Evolutionary conservation across 2,797 vertebrate species (phyloP), one percentile per base, ranked within the genome.

Genomic region (Cynopterus sphinx): DNA sequence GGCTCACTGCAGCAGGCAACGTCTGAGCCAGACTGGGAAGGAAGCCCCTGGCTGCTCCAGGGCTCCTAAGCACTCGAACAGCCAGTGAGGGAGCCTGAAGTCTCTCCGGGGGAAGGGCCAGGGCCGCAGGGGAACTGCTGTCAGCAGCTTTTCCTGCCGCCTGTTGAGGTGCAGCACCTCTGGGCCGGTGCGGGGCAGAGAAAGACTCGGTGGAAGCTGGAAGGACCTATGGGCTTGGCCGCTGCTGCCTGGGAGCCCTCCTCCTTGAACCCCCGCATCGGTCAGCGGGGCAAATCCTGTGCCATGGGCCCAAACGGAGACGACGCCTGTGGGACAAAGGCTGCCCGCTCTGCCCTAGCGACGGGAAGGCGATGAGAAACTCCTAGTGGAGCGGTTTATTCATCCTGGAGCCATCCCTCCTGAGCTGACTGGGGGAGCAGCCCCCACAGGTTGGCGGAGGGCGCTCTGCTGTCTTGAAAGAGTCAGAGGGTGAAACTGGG

Each of bases 251-350:
- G 5, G 15, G 16, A 9, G 39, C 9, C 41, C 36, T 33, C n/a
- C 24, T 49, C 9, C 3, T 2, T 0, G 51, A 22, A 15, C 51
- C 3, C 12, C 21, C 17, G 33, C 31, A 0, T n/a, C 24, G 11
- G n/a, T 16, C 21, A 17, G 36, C 12, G 0, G 0, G 41, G 65
- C 51, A 24, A 13, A 28, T 19, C 31, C 79, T n/a, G 65, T 9
- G 26, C 33, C 2, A 19, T 10, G 55, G 70, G 43, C 19, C 4
- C 28, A 1, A 0, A 21, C 26, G 77, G 55, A 16, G 67, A 11
- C 0, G 49, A 12, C 1, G 12, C 55, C n/a, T 12, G 10, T 0
- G 65, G 19, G 57, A 8, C 16, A 28, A 41, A 65, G 28, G 13
- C 21, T 26, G 26, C 28, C 61, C 0, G 10, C 41, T 31, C 49